phyloP scores from a whole-genome alignment of 2,888 invertebrate species.

The Hemistola chrysoprasaria region DNA sequence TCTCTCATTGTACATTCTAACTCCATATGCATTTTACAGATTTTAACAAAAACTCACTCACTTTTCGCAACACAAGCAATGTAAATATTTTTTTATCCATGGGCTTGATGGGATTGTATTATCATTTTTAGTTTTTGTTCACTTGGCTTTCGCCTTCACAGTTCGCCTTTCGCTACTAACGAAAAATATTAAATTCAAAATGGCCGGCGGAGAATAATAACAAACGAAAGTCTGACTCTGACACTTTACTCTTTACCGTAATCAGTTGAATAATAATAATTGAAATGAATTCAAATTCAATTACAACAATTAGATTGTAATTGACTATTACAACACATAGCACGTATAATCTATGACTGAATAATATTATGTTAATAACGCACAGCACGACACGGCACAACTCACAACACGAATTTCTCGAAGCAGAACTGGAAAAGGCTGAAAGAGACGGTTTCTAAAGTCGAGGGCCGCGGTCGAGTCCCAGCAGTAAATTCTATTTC shows the following conservation, averaged over 20 bases:
- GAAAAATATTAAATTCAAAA: constrained; percentile 62
- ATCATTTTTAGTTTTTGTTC: constrained; percentile 20
- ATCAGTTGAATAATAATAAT: too few relatives aligned
- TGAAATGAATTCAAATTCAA: too few relatives aligned
- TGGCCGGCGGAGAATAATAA: constrained; percentile 59
- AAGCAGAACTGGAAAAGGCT: constrained; percentile 18
- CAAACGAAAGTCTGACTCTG: constrained; percentile 35
- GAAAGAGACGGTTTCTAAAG: constrained; percentile 37
- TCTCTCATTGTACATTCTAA: too few relatives aligned
- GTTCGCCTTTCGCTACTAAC: too few relatives aligned
- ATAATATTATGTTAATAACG: background rate
- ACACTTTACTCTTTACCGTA: too few relatives aligned
- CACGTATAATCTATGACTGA: too few relatives aligned
- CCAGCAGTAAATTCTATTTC: constrained; percentile 52
- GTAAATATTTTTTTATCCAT: background rate
- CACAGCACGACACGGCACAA: constrained; percentile 14
- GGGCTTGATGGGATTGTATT: constrained; percentile 53
- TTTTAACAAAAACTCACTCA: too few relatives aligned
- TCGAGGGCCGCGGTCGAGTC: constrained; percentile 19
- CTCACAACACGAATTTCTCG: constrained; percentile 24
- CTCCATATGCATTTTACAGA: too few relatives aligned
- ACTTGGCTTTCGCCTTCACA: constrained; percentile 34
- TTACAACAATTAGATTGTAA: constrained; percentile 10
- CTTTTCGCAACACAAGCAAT: too few relatives aligned
- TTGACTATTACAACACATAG: constrained; percentile 8